Conservation (phyloP, 2,888 invertebrate species). For the Hoplodrina blanda region DNA sequence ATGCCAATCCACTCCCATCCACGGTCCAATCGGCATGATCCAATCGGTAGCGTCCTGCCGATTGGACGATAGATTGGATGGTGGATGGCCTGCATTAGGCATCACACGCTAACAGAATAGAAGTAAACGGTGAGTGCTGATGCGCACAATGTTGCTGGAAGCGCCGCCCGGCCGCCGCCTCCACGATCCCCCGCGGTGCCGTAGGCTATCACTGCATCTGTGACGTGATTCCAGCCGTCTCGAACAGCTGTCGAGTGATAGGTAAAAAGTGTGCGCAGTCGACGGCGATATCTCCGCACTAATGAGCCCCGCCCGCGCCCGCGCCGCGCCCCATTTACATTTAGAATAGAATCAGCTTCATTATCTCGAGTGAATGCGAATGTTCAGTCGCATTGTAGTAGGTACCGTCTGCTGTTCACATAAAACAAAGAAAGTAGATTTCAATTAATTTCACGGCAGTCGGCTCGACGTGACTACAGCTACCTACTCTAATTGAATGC, state of each 20-base stretch:
- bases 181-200: background rate
- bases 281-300: slow-evolving; percentile 25
- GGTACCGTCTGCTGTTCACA: slow-evolving; percentile 25
- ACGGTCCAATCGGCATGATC: too few relatives aligned
- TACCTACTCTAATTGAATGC: slow-evolving; percentile 22
- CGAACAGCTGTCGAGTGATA: slow-evolving; percentile 18
- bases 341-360: slow-evolving; percentile 40
- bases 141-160: too few relatives aligned
- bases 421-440: slow-evolving; percentile 55
- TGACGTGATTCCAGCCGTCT: slow-evolving; percentile 16
- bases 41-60: too few relatives aligned
- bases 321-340: slow-evolving; percentile 30
- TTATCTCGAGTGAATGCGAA: slow-evolving; percentile 47
- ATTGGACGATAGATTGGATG: too few relatives aligned
- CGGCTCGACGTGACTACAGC: slow-evolving; percentile 9
- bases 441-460: slow-evolving; percentile 39
- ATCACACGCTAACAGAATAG: background rate
- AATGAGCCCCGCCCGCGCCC: slow-evolving; percentile 30
- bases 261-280: slow-evolving; percentile 30
- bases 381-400: slow-evolving; percentile 46
- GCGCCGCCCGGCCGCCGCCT: too few relatives aligned
- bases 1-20: too few relatives aligned
- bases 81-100: too few relatives aligned
- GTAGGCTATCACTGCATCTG: background rate
- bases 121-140: too few relatives aligned